Evolutionary conservation across 2,888 invertebrate genomes (phyloP).

Genomic region (Lithophane semibrunnea): DNA sequence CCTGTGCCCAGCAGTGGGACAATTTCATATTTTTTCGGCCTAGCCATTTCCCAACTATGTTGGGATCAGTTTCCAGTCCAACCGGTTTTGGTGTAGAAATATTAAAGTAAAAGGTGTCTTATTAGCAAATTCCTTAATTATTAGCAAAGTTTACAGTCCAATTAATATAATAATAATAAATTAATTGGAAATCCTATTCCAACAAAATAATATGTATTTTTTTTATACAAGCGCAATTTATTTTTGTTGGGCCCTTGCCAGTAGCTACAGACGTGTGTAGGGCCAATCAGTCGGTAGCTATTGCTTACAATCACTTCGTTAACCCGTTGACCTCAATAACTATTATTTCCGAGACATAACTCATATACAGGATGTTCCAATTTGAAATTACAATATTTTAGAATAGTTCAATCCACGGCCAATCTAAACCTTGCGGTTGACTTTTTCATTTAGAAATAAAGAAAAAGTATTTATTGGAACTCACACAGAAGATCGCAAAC

Average conservation of each 20-base stretch:
- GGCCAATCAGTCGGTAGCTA: constrained; percentile 7
- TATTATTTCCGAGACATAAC: constrained; percentile 14
- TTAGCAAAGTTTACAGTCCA: not conserved
- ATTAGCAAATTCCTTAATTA: not conserved
- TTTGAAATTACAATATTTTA: not conserved
- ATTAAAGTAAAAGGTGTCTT: not conserved
- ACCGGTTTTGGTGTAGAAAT: not conserved
- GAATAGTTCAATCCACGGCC: not conserved
- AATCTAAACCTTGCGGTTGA: too few relatives aligned
- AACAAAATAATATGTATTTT: too few relatives aligned
- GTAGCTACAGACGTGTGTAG: not conserved
- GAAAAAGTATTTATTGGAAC: too few relatives aligned
- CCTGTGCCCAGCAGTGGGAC: not conserved
- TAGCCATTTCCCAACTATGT: not conserved
- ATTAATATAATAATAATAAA: not conserved
- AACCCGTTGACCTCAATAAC: constrained; percentile 30
- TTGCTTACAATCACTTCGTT: not conserved
- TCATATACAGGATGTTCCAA: not conserved
- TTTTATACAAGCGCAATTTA: too few relatives aligned
- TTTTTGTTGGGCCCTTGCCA: not conserved
- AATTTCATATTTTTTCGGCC: not conserved
- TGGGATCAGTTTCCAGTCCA: not conserved
- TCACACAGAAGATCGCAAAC: too few relatives aligned
- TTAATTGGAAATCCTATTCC: not conserved
- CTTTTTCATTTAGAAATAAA: not conserved